Evolutionary conservation across 2,888 invertebrate genomes (phyloP).

Genomic region (Chaetogeoica ovagalla): DNA sequence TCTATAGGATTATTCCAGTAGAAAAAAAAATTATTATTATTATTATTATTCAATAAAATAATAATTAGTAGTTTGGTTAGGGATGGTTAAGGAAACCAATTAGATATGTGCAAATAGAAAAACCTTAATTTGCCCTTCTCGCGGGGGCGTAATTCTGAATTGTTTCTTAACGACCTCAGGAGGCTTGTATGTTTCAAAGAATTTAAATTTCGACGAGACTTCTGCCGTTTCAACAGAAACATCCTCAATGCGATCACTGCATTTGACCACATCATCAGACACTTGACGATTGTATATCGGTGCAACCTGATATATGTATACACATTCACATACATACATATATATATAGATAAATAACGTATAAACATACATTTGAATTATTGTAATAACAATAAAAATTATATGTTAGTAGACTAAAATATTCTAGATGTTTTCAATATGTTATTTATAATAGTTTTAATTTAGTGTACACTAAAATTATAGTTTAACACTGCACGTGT

Average conservation of each 20-base stretch:
- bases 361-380: not conserved
- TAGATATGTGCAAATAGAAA: conserved; percentile 50
- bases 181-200: conserved; percentile 85
- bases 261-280: conserved; percentile 73
- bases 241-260: conserved; percentile 74
- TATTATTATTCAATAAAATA: conserved; percentile 41
- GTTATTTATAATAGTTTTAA: no score
- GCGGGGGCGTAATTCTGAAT: conserved; percentile 86
- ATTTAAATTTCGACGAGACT: conserved; percentile 83
- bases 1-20: not conserved
- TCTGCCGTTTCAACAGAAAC: conserved; percentile 79
- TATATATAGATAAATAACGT: no score
- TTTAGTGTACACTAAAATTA: no score
- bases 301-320: conserved; percentile 28
- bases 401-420: not conserved
- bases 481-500: no score
- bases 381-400: conserved; percentile 9
- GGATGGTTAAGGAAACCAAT: conserved; percentile 32
- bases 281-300: conserved; percentile 60
- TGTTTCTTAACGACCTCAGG: conserved; percentile 70
- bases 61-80: conserved; percentile 34
- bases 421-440: no score
- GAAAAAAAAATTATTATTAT: no score
- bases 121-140: conserved; percentile 75
- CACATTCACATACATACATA: conserved; percentile 26